Base-by-base conservation (phyloP, 2,113 vertebrate species). In the Gnathonemus echidnorhynchus region DNA sequence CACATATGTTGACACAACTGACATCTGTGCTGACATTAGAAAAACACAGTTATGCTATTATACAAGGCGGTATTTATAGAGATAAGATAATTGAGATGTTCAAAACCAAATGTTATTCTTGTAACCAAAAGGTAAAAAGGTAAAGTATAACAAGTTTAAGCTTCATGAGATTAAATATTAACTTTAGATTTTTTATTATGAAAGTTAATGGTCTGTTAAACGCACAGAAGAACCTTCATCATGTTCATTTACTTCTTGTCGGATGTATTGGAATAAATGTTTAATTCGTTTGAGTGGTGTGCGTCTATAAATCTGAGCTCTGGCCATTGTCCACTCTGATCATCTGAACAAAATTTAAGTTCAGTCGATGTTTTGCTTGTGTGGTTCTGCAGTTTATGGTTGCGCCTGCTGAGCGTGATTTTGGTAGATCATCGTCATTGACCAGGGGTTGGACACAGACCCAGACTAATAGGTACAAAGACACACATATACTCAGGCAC, bases 401-500 rank as follows among this genome's bases (percentile, higher is more conserved):
- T 31, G 1, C 3, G 19, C 53, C 11, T 21, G 58, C 42, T 70
- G 58, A 24, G 88, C 8, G 3, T 62, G 58, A 11, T 5, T 70
- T 74, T 8, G 13, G 13, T 15, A 39, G 70, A 5, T 7, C 42
- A 8, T 70, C 74, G n/a, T 48, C 62, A 77, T 31, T 35, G 58
- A 19, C 58, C 62, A 74, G 62, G 24, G 58, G 13, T 70, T 17
- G 42, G 13, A 50, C 48, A 88, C 86, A 66, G 2, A 27, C 27
- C 3, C n/a, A 49, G 27, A 56, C 50, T 42, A 19, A 50, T 31
- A 80, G 46, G 27, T 3, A 39, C 88, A 27, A 42, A 52, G 39
- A 19, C 27, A 88, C n/a, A 80, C 48, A 49, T 8, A 58, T 62
- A 56, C 53, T 70, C 84, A 83, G 88, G 93, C 92, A 95, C 95